These are phyloP conservation scores for Isurus oxyrinchus DNA, from an alignment of 2,113 vertebrate species.

Conservation along the genomic window DNA sequence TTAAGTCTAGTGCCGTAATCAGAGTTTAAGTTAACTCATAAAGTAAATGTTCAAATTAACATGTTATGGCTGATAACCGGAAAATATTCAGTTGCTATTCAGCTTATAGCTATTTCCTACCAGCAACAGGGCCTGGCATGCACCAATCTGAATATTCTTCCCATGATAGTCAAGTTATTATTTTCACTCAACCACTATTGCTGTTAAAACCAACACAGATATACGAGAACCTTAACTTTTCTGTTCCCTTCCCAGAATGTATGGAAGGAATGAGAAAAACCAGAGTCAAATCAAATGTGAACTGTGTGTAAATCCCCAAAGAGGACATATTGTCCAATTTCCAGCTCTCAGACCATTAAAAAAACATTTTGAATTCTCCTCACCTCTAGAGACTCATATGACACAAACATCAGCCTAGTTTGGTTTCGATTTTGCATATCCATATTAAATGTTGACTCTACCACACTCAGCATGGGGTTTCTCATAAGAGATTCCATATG, in stretches of 20 bases:
- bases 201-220: background rate
- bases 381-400: conserved; percentile 29
- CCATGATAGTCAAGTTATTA: background rate
- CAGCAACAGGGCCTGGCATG: background rate
- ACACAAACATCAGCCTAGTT: conserved; percentile 27
- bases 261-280: background rate
- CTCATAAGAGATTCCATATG: conserved; percentile 33
- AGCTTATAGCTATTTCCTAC: background rate
- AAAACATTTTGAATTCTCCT: conserved; percentile 37
- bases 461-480: conserved; percentile 9
- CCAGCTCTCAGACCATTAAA: conserved; percentile 28
- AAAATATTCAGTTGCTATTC: background rate
- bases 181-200: background rate
- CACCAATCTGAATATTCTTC: background rate
- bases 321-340: conserved; percentile 8
- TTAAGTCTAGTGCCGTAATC: background rate
- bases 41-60: background rate
- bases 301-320: conserved; percentile 18
- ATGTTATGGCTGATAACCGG: background rate
- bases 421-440: conserved; percentile 20
- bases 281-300: conserved; percentile 31
- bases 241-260: background rate
- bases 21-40: background rate
- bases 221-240: background rate
- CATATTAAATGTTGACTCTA: conserved; percentile 29